Base-by-base conservation (phyloP, 1,140 invertebrate species). In the Saccostrea glomerata region DNA sequence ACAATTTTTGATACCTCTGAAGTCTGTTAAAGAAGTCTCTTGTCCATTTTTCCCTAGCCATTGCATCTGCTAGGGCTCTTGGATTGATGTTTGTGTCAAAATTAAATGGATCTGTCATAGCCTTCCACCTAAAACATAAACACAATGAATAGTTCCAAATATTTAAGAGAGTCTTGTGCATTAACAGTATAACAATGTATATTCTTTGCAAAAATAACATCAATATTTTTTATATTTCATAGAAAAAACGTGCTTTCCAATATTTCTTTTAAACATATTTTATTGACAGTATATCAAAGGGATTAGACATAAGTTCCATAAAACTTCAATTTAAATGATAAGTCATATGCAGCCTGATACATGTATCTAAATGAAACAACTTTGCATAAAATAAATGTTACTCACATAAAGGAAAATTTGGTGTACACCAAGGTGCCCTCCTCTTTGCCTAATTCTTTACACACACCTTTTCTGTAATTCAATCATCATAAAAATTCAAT, bases 41-140 rank as follows among this genome's bases (percentile, higher is more conserved):
- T 13, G 88, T 95, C 96, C 96, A 96, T 0, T 94, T 93, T 89
- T 97, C 96, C 25, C 94, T 90, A 6, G 96, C 96, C 55, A 97
- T 93, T 11, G 95, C 95, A 88, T 96, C 95, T 2, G 96, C 95
- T 3, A 96, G 93, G 93, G 95, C 95, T 82, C 96, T 95, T 55
- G 95, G 92, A 23, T 96, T 95, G 66, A 94, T 88, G 87, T 94
- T 93, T 85, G 93, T 90, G 88, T 94, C 93, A 92, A 95, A 95
- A 63, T 95, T 95, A 55, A 96, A 93, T 2, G 95, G 95, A 58
- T 92, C 92, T 23, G 96, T 95, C 47, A 94, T 95, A 47, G 95
- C 94, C n/a, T 95, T 95, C 96, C 96, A 97, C 89, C 96, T 97
- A 89, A 83, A 92, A 82, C 2, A 55, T 47, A 47, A 47, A 47